Percentiles rank a stretch among this genome's conserved stretches.
These are phyloP conservation scores for Microtus oregoni DNA, from an alignment of 2,113 vertebrate genomes.

Conservation along the genomic window DNA sequence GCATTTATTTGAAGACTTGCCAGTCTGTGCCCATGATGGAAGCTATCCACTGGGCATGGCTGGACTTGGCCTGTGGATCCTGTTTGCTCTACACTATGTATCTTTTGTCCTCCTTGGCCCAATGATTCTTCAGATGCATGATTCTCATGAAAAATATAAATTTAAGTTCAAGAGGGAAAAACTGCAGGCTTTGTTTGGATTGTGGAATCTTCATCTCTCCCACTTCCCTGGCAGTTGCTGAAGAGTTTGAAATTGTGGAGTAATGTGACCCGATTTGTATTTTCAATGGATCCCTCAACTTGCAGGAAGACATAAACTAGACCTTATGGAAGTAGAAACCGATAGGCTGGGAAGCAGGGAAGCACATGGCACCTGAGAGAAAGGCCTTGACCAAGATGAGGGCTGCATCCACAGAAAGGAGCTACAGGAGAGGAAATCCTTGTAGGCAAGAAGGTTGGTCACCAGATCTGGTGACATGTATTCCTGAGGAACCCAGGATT, in stretches of 20 bases:
- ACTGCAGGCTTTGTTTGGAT: too few relatives aligned
- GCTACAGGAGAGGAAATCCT: rapidly evolving
- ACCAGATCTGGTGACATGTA: background rate
- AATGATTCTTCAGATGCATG: rapidly evolving
- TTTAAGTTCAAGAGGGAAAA: background rate
- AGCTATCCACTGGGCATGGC: background rate
- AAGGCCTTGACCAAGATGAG: background rate
- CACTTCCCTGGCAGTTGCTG: background rate
- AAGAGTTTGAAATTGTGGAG: background rate
- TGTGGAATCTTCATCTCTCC: background rate
- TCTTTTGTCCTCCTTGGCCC: background rate
- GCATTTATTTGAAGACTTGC: background rate
- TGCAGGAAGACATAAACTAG: background rate
- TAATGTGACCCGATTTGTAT: background rate
- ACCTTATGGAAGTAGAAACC: background rate
- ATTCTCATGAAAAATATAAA: background rate
- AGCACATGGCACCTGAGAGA: background rate
- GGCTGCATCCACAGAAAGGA: rapidly evolving
- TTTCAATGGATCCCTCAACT: background rate
- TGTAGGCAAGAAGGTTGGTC: rapidly evolving
- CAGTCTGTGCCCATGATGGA: background rate
- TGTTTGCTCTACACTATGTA: background rate
- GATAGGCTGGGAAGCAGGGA: background rate
- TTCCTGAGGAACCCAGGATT: background rate
- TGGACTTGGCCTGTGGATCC: background rate